These are phyloP conservation scores for Acanthosepion esculentum DNA, from an alignment of 2,888 invertebrate genomes.

Conservation along the genomic window DNA sequence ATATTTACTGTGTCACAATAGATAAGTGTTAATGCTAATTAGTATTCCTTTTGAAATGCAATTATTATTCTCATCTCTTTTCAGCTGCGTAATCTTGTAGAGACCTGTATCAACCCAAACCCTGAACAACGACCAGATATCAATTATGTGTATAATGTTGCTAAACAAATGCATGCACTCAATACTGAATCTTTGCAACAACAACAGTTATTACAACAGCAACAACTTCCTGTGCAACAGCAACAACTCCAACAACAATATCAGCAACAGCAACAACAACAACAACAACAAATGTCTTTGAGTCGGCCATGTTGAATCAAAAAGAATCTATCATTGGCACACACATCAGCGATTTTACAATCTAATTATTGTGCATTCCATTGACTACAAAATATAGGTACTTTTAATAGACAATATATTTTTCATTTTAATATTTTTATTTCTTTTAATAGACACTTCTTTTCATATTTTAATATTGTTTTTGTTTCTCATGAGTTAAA, in stretches of 20 bases:
- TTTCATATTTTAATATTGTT: neutral
- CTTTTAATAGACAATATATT: neutral
- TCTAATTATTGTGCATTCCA: slow-evolving; percentile 14
- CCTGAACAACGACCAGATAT: slow-evolving; percentile 78
- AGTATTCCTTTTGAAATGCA: neutral
- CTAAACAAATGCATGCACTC: slow-evolving; percentile 75
- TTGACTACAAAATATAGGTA: neutral
- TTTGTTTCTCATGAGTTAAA: neutral
- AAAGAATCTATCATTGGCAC: too few species aligned
- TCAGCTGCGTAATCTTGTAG: slow-evolving; percentile 77
- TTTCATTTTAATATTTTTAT: neutral
- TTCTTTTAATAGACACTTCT: neutral
- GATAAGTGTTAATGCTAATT: too few species aligned
- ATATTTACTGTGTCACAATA: too few species aligned
- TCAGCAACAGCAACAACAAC: slow-evolving; percentile 54
- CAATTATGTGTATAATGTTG: slow-evolving; percentile 76
- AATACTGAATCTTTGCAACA: slow-evolving; percentile 43
- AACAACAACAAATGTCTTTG: slow-evolving; percentile 48
- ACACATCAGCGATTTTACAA: neutral
- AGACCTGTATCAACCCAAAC: slow-evolving; percentile 77
- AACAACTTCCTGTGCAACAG: slow-evolving; percentile 52
- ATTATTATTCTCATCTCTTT: slow-evolving; percentile 52
- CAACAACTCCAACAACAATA: slow-evolving; percentile 45
- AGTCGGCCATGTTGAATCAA: neutral
- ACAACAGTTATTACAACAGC: slow-evolving; percentile 52